Conservation (phyloP, 1,140 invertebrate genomes). For the Phthorimaea operculella region DNA sequence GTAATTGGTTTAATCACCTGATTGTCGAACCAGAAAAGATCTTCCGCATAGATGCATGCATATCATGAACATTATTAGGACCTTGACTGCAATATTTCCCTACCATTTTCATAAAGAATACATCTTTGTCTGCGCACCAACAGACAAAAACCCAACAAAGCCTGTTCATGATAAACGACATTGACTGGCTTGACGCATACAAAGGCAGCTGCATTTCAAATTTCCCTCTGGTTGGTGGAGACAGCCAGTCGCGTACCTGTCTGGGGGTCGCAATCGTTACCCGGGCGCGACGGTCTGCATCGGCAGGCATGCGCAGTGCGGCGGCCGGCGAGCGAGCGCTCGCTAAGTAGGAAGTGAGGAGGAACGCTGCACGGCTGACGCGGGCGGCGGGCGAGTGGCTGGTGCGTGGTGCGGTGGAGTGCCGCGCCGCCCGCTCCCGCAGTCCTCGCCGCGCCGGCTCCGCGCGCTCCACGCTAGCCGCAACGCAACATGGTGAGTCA, state of each 20-base stretch:
- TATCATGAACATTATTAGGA: too few species aligned
- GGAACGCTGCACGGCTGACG: slow-evolving; percentile 29
- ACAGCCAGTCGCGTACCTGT: slow-evolving; percentile 57
- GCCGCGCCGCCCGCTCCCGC: slow-evolving; percentile 48
- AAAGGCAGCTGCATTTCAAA: slow-evolving; percentile 49
- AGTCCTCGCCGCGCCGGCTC: slow-evolving; percentile 56
- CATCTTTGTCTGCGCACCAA: neutral
- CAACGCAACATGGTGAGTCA: slow-evolving; percentile 66
- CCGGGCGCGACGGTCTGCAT: slow-evolving; percentile 55
- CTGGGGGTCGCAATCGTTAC: slow-evolving; percentile 58
- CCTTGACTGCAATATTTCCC: too few species aligned
- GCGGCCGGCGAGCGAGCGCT: slow-evolving; percentile 32
- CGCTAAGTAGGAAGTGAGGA: slow-evolving; percentile 49
- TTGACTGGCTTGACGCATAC: slow-evolving; percentile 28
- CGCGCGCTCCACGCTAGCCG: slow-evolving; percentile 54
- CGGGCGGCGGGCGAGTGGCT: slow-evolving; percentile 32
- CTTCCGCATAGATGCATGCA: too few species aligned
- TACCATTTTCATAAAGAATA: too few species aligned
- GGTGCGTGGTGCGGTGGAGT: slow-evolving; percentile 25
- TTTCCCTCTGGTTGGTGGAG: slow-evolving; percentile 54
- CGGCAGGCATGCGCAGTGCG: slow-evolving; percentile 53
- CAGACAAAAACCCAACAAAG: slow-evolving; percentile 20
- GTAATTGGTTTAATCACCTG: too few species aligned
- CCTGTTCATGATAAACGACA: slow-evolving; percentile 1
- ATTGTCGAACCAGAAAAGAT: too few species aligned